phyloP scores from a whole-genome alignment of 1,140 invertebrate genomes.

The Odontomachus brunneus region DNA sequence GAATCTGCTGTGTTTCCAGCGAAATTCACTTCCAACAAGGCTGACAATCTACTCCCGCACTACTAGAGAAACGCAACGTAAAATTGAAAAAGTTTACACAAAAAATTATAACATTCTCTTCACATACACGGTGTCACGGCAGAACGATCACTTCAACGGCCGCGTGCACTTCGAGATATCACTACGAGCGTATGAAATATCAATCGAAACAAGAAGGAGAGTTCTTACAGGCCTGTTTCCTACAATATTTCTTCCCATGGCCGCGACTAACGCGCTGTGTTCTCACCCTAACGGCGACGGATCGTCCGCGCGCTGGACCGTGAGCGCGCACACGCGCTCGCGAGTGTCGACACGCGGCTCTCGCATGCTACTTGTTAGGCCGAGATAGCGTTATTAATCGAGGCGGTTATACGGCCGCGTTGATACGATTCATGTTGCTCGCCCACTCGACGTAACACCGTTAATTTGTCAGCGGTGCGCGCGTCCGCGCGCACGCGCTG shows the following conservation, averaged over 20 bases:
- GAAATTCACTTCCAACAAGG: no score
- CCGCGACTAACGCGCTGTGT: not conserved
- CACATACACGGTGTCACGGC: no score
- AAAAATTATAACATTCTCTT: no score
- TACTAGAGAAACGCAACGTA: no score
- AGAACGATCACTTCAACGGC: no score
- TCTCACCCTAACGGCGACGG: constrained; percentile 5
- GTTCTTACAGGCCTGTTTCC: not conserved
- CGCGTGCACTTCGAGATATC: not conserved
- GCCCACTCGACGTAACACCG: constrained; percentile 53
- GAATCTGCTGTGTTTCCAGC: no score
- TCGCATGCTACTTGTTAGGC: constrained; percentile 46
- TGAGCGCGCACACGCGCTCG: not conserved
- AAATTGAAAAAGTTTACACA: no score
- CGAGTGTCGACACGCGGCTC: constrained; percentile 32
- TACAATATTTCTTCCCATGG: not conserved
- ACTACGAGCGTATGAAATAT: not conserved
- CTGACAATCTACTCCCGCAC: no score
- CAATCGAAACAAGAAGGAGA: constrained; percentile 1
- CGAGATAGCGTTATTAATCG: constrained; percentile 64
- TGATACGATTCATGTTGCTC: constrained; percentile 62
- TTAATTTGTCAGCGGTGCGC: constrained; percentile 58
- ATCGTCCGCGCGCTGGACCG: not conserved
- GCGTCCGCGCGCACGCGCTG: not conserved
- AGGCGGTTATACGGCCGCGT: constrained; percentile 30